Evolutionary conservation across 2,113 vertebrate species (phyloP).

Genomic region (Daboia siamensis): DNA sequence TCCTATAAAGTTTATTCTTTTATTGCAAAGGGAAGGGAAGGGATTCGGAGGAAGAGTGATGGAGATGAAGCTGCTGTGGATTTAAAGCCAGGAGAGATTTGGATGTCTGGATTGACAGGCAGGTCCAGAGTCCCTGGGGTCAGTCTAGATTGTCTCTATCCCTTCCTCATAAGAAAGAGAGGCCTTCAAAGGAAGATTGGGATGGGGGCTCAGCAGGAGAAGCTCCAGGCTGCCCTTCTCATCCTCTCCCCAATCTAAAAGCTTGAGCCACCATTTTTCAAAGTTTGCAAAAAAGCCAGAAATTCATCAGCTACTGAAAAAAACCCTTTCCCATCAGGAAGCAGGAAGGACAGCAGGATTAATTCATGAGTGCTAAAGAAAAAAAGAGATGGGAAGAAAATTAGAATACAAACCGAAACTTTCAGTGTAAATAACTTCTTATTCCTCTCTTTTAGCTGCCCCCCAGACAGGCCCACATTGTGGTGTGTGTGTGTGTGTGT

Average conservation of each 20-base stretch:
- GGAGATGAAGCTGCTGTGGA: no score
- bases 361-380: background rate
- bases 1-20: no score
- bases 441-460: background rate
- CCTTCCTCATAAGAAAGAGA: background rate
- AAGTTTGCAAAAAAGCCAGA: background rate
- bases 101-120: no score
- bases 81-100: no score
- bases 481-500: no score
- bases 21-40: no score
- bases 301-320: background rate
- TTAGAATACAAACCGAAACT: background rate
- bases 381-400: background rate
- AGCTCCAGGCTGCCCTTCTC: background rate
- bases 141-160: background rate
- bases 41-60: no score
- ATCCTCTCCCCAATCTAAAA: background rate
- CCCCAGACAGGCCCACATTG: no score
- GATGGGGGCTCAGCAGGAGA: background rate
- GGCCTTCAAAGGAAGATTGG: background rate
- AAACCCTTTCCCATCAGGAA: background rate
- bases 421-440: background rate
- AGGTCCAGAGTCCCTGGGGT: no score
- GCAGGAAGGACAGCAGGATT: background rate
- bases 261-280: background rate